Percentiles rank a stretch among this genome's conserved stretches.
Conservation (phyloP, 2,888 invertebrate genomes). For the Hydropsyche betteni region DNA sequence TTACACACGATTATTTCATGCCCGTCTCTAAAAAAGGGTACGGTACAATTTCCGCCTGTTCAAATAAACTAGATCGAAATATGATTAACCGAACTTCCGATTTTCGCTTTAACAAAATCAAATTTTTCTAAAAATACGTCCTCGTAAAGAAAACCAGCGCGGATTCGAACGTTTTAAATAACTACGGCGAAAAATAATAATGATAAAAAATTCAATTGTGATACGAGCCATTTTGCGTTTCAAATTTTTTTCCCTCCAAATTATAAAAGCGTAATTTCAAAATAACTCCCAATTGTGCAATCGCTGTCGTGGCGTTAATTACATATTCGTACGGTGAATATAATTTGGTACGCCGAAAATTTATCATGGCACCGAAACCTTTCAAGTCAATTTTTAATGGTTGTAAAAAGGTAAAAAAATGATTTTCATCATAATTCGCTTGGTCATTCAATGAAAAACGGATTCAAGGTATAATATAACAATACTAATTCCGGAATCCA, state of each 20-base stretch:
- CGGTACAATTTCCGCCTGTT: background rate
- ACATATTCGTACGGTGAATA: background rate
- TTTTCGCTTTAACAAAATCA: background rate
- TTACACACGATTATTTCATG: too few species aligned
- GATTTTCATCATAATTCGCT: too few species aligned
- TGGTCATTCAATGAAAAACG: too few species aligned
- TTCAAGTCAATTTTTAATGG: background rate
- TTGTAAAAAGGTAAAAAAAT: too few species aligned
- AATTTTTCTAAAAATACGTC: background rate
- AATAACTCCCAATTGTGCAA: background rate
- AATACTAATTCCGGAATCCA: too few species aligned
- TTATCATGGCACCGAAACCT: background rate
- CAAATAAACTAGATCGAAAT: background rate
- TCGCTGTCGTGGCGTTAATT: background rate
- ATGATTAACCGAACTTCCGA: conserved; percentile 1
- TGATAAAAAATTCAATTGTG: too few species aligned
- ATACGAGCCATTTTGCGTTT: too few species aligned
- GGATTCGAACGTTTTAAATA: background rate
- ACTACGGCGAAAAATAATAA: too few species aligned
- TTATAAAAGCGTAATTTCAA: background rate
- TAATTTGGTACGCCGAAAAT: background rate
- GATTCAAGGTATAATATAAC: too few species aligned
- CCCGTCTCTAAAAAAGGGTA: background rate
- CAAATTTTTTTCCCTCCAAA: too few species aligned
- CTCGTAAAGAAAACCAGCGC: background rate